Evolutionary conservation across 2,113 vertebrate species (phyloP).

Genomic region (Myrmecophaga tridactyla): DNA sequence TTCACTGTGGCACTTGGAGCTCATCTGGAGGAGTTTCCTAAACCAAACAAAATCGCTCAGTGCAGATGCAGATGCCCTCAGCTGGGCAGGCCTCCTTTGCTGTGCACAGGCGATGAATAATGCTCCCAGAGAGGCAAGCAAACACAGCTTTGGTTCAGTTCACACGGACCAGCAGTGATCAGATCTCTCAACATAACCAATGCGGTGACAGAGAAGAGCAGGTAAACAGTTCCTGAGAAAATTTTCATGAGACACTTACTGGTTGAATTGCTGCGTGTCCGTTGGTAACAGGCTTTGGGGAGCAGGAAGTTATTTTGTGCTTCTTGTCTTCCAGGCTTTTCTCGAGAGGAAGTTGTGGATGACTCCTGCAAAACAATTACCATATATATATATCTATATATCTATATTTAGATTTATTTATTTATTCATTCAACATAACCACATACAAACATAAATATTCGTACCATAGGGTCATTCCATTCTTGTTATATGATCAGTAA

Average conservation of each 20-base stretch:
- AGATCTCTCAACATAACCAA: accelerated
- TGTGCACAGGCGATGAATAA: accelerated
- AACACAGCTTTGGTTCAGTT: background rate
- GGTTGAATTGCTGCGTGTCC: conserved; percentile 89
- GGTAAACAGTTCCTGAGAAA: background rate
- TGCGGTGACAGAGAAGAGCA: accelerated
- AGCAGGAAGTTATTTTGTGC: conserved; percentile 75
- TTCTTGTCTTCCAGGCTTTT: conserved; percentile 80
- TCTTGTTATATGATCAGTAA: too few species aligned
- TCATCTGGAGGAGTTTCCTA: too few species aligned
- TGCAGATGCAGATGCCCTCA: accelerated
- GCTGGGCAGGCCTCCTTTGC: background rate
- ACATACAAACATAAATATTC: too few species aligned
- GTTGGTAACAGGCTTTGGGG: conserved; percentile 80
- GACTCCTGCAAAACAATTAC: conserved; percentile 81
- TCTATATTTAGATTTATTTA: too few species aligned
- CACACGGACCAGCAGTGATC: background rate
- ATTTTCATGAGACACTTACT: conserved; percentile 81
- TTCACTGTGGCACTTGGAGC: background rate
- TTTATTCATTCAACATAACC: too few species aligned
- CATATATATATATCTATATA: too few species aligned
- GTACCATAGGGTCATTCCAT: too few species aligned
- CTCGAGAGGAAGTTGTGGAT: conserved; percentile 76
- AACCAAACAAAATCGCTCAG: accelerated
- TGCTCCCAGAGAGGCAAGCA: background rate